Evolutionary conservation across 2,888 invertebrate species (phyloP), one percentile per base, ranked within the genome.

Genomic region (Cataglyphis rosenhaueri): DNA sequence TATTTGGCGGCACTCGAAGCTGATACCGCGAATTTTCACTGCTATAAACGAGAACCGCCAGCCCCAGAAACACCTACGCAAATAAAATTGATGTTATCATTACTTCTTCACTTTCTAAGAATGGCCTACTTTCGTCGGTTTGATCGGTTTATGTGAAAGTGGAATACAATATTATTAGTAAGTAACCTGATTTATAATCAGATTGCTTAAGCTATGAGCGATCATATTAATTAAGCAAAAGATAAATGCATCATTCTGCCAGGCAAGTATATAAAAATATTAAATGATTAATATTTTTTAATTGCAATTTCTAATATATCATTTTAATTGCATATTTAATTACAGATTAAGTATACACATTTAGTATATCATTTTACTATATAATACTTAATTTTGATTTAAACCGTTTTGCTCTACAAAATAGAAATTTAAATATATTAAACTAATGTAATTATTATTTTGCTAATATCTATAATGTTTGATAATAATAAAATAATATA

Each of bases 31-130:
- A 83, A 66, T 85, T 90, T 38, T 92, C 89, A 76, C 84, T 89
- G 44, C 73, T 84, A n/a, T 92, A 91, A 25, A 92, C 83, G 4
- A 93, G 85, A 76, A 87, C 89, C 55, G 89, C 48, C n/a, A 93
- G 81, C 35, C 91, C 92, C 82, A 94, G 59, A 15, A 92, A 32
- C 73, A 93, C 86, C 94, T 94, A 86, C 10, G n/a, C 38, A 75
- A 68, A 21, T 18, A 32, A 74, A 32, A 73, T 78, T 35, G 81
- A n/a, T 38, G 18, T 79, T 70, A 70, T 41, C 21, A 25, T 25
- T 52, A 25, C 18, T 61, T 70, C 12, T 59, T 66, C 52, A 81
- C 75, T 79, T 79, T 79, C 78, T 79, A 81, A 29, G 75, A 21
- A 8, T 81, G 52, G 21, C 75, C 73, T 18, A 75, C 78, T 79